These are phyloP conservation scores for Babylonia areolata DNA, from an alignment of 1,140 invertebrate genomes.

Conservation along the genomic window DNA sequence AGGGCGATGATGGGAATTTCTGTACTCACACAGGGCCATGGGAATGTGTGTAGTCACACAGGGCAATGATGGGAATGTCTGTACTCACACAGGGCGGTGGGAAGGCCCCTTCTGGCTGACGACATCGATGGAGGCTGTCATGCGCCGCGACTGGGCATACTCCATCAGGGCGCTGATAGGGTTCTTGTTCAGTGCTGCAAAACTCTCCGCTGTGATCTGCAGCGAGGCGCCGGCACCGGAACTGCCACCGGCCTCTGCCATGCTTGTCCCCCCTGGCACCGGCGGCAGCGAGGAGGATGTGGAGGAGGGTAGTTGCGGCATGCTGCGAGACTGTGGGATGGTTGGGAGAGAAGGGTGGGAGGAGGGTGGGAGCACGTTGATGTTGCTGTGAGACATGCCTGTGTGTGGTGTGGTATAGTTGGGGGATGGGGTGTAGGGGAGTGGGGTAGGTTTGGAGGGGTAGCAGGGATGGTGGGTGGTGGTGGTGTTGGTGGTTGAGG, in stretches of 20 bases:
- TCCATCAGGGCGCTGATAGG: constrained; percentile 77
- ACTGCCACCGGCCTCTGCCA: neutral
- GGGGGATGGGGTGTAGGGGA: too few relatives aligned
- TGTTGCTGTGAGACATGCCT: neutral
- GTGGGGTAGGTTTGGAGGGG: too few relatives aligned
- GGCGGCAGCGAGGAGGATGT: neutral
- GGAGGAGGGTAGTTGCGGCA: neutral
- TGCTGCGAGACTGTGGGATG: constrained; percentile 8
- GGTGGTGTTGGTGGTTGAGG: too few relatives aligned
- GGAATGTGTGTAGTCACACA: too few relatives aligned
- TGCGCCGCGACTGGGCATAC: constrained; percentile 75
- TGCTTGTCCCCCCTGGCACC: too few relatives aligned
- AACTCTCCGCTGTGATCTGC: constrained; percentile 68
- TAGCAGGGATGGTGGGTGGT: too few relatives aligned
- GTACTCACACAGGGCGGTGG: constrained; percentile 75
- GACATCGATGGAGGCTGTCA: constrained; percentile 72
- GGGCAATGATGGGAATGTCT: too few relatives aligned
- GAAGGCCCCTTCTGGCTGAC: constrained; percentile 73
- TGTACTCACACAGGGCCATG: too few relatives aligned
- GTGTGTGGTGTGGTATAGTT: neutral
- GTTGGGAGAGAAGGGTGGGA: neutral
- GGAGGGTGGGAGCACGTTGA: neutral
- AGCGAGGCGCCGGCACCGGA: constrained; percentile 19
- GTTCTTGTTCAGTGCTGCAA: constrained; percentile 77
- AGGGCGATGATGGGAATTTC: too few relatives aligned